phyloP scores from a whole-genome alignment of 2,113 vertebrate species.

The Paradoxurus hermaphroditus region DNA sequence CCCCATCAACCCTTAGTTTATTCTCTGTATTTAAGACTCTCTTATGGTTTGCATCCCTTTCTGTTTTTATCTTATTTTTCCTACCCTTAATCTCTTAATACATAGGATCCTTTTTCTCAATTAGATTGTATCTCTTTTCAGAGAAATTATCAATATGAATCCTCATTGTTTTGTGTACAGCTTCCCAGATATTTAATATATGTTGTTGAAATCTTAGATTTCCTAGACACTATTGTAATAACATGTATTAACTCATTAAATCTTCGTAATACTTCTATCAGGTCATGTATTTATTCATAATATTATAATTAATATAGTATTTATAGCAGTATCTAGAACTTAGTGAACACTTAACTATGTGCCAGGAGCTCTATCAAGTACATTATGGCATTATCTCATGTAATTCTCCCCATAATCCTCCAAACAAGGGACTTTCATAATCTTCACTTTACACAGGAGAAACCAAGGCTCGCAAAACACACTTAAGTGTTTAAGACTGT shows the following conservation, averaged over 20 bases:
- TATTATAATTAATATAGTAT: background rate
- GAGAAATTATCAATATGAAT: constrained; percentile 17
- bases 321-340: background rate
- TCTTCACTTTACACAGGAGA: background rate
- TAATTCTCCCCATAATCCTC: background rate
- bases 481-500: background rate
- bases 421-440: constrained; percentile 8
- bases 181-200: constrained; percentile 6
- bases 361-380: background rate
- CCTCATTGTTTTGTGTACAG: background rate
- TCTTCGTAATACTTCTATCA: background rate
- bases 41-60: no score
- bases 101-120: background rate
- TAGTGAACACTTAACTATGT: background rate
- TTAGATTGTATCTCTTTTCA: constrained; percentile 13
- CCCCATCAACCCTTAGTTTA: no score
- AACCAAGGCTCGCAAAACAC: background rate
- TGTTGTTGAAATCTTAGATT: background rate
- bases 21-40: no score
- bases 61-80: no score
- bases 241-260: background rate
- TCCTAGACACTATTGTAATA: background rate
- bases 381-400: background rate
- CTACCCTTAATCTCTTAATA: constrained; percentile 14
- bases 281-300: background rate